Evolutionary conservation across 2,113 vertebrate species (phyloP).

Genomic region (Micromys minutus): DNA sequence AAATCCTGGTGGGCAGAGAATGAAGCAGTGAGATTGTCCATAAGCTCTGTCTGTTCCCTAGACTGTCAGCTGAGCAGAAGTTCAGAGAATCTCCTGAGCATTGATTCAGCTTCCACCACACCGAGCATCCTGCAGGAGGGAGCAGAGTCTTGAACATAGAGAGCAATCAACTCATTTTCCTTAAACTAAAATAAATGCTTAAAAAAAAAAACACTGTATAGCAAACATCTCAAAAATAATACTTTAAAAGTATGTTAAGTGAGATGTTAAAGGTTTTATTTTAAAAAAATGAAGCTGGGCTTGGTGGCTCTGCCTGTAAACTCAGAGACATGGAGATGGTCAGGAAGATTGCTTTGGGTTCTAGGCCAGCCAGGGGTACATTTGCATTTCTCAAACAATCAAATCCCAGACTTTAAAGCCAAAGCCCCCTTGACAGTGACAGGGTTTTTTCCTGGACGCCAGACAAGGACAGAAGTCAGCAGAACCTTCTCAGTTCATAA

Average conservation of each 20-base stretch:
- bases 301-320: neutral
- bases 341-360: neutral
- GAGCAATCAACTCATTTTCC: neutral
- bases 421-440: neutral
- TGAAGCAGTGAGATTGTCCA: neutral
- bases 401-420: neutral
- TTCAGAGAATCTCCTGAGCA: neutral
- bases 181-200: neutral
- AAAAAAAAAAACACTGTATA: no score
- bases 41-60: neutral
- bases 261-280: neutral
- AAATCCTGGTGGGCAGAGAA: no score
- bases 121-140: neutral
- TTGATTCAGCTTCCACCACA: neutral
- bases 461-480: neutral
- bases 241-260: neutral
- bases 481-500: fast-evolving
- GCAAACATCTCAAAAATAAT: neutral
- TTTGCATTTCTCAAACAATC: neutral
- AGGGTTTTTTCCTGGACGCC: fast-evolving
- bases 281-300: no score
- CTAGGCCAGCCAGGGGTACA: neutral
- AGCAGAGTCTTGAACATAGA: neutral
- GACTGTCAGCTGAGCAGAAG: neutral
- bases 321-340: neutral